These are phyloP conservation scores for Odontothrips loti DNA, from an alignment of 2,888 invertebrate genomes.

Conservation along the genomic window DNA sequence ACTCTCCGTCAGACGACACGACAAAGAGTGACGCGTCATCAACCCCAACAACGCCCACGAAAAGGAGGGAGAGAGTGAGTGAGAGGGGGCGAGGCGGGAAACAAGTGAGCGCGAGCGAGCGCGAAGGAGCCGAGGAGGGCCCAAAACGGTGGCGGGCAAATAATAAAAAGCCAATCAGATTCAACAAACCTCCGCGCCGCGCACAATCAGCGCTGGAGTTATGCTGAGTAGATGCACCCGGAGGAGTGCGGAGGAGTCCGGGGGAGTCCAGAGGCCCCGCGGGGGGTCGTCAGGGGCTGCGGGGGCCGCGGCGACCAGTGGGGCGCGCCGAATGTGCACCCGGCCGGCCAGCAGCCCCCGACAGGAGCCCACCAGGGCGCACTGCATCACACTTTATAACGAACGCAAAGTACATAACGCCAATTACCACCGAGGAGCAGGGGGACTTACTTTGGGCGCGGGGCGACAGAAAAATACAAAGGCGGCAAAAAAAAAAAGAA, in stretches of 20 bases:
- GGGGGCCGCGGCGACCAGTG: no score
- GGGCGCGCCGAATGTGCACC: no score
- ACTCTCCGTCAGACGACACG: neutral
- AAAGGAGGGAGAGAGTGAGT: neutral
- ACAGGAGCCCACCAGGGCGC: neutral
- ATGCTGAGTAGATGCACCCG: slow-evolving; percentile 13
- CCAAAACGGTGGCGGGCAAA: neutral
- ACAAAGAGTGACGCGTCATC: neutral
- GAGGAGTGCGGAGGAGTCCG: no score
- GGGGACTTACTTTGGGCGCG: neutral
- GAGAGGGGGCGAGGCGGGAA: neutral
- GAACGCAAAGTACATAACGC: slow-evolving; percentile 15
- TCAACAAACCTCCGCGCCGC: neutral
- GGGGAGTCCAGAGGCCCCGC: no score
- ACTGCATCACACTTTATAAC: neutral
- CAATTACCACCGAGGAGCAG: neutral
- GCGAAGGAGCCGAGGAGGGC: neutral
- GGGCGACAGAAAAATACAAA: neutral
- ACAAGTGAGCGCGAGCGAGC: neutral
- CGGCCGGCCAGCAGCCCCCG: neutral
- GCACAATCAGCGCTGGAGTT: neutral
- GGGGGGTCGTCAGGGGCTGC: no score
- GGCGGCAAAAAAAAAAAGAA: neutral
- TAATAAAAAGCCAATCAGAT: neutral
- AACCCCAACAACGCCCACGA: neutral